Evolutionary conservation across 2,797 vertebrate species (phyloP).

Genomic region (Cichlasoma orientale): DNA sequence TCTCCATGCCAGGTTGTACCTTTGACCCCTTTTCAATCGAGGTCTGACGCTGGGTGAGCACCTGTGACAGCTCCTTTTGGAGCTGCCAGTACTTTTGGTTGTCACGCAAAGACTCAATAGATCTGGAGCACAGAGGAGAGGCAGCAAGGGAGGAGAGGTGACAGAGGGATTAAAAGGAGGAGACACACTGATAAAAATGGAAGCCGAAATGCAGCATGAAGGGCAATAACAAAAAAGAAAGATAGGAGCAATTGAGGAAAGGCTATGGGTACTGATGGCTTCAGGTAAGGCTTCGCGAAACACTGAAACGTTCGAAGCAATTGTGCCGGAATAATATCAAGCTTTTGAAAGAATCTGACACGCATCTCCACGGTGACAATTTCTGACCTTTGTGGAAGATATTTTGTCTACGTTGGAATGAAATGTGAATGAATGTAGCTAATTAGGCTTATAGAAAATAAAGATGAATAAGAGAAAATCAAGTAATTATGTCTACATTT

Average conservation of each 20-base stretch:
- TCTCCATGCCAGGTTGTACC: conserved; percentile 85
- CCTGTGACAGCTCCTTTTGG: conserved; percentile 99
- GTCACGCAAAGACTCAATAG: conserved; percentile 98
- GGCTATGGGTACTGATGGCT: neutral
- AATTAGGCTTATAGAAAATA: neutral
- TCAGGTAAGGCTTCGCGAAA: too few species aligned
- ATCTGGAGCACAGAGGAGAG: conserved; percentile 85
- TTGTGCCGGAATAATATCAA: neutral
- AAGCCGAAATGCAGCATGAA: neutral
- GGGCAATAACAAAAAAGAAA: neutral
- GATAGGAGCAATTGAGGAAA: neutral
- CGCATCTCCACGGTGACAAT: neutral
- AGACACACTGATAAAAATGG: conserved; percentile 12
- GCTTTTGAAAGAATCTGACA: neutral
- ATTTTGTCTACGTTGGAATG: neutral
- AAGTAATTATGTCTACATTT: too few species aligned
- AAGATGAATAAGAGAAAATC: too few species aligned
- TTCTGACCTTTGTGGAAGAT: neutral
- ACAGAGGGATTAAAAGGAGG: conserved; percentile 11
- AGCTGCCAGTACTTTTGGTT: conserved; percentile 99
- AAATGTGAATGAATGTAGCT: neutral
- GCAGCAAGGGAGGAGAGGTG: conserved; percentile 46
- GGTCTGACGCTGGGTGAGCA: conserved; percentile 99
- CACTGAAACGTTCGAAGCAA: neutral
- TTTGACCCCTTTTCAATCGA: conserved; percentile 96